Base-by-base conservation (phyloP, 92 coral and sea anemone genomes). In the Isaurus tuberculatus region DNA sequence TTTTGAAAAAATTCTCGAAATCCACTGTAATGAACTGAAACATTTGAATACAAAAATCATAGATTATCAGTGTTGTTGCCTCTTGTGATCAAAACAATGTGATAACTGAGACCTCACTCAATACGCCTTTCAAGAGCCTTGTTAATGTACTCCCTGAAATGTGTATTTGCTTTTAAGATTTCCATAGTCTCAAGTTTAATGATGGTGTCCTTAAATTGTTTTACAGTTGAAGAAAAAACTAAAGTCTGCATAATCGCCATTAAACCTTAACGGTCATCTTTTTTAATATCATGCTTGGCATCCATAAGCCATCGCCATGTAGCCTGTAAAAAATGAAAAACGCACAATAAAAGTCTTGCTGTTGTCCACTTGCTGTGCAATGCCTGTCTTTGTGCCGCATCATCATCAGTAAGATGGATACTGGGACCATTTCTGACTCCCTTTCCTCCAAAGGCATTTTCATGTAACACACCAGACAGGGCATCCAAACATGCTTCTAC, bases 1-100 rank as follows among this genome's bases (percentile, higher is more conserved):
- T 29, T 26, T 90, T 88, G 31, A 83, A 90, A 55, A 75, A 86
- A 81, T 63, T 86, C 72, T 78, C 86, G 4, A 86, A 48, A 60
- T 86, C 90, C 55, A 85, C 87, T 4, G 89, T 89, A 16, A 80
- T 81, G n/a, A 90, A 90, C 17, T 77, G 51, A 44, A 90, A 86
- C 83, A 84, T 63, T 91, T 88, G n/a, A 85, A 88, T 13, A 91
- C 87, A 70, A 79, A 88, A 60, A 88, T 85, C 75, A 88, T 53
- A 10, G 94, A 88, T 88, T 88, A 46, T 91, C 89, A 3, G 92
- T 91, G 27, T 91, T 88, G 73, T 91, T 91, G 20, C 92, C 94
- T 22, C 90, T 73, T 75, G 90, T 88, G 51, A 65, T 60, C 33
- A 91, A 53, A 2, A 70, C 48, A 15, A 36, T 84, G 17, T 53